phyloP scores from a whole-genome alignment of 2,797 vertebrate genomes.

The Myotis daubentonii region DNA sequence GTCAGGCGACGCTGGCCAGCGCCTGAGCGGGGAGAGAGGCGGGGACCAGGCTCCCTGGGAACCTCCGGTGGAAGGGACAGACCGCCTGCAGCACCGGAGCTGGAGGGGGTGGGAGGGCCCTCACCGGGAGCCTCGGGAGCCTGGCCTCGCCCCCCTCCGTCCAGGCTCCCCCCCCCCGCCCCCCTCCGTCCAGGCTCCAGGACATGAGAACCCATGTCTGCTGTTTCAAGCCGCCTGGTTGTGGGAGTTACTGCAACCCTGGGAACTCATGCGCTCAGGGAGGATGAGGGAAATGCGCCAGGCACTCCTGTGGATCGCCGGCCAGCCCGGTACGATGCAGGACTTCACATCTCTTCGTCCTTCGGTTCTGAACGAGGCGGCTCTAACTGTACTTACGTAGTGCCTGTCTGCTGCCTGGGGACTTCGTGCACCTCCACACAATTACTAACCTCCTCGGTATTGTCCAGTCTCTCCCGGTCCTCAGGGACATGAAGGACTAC shows the following conservation, averaged over 20 bases:
- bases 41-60: not conserved
- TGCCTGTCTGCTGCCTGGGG: not conserved
- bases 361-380: not conserved
- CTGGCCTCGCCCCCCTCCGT: no score
- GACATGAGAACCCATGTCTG: not conserved
- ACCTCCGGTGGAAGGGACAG: no score
- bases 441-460: not conserved
- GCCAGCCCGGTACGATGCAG: not conserved
- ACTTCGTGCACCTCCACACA: not conserved
- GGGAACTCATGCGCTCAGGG: not conserved
- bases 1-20: not conserved
- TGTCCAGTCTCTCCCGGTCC: not conserved
- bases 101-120: not conserved
- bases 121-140: not conserved
- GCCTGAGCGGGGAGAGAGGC: not conserved
- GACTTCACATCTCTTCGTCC: rapidly evolving
- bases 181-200: not conserved
- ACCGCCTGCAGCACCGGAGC: not conserved
- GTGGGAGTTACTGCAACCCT: not conserved
- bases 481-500: not conserved
- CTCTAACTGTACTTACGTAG: not conserved
- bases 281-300: not conserved
- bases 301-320: not conserved
- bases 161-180: no score
- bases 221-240: no score